These are phyloP conservation scores for Tachypleus tridentatus DNA, from an alignment of 1,140 invertebrate species.

Conservation along the genomic window DNA sequence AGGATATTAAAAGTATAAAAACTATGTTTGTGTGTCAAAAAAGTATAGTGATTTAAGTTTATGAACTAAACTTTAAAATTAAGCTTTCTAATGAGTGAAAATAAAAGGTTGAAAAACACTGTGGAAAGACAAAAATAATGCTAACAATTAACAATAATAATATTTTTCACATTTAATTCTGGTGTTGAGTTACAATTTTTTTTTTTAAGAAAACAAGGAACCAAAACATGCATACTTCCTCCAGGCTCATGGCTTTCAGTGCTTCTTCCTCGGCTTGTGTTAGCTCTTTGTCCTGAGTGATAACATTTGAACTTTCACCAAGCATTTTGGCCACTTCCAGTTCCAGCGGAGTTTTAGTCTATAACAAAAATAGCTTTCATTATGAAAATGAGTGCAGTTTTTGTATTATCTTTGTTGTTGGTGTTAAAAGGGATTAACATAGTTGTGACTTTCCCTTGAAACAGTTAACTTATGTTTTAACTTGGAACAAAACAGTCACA, in stretches of 20 bases:
- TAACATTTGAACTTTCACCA: constrained; percentile 36
- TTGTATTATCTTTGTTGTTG: neutral
- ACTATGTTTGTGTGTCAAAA: too few species aligned
- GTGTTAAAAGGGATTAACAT: neutral
- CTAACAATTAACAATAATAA: too few species aligned
- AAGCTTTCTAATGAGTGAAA: neutral
- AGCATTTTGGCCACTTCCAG: constrained; percentile 42
- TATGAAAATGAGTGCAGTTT: neutral
- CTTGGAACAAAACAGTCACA: constrained; percentile 9
- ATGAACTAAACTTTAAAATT: neutral
- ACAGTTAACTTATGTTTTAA: constrained; percentile 3
- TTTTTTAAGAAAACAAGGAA: too few species aligned
- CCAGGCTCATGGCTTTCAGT: constrained; percentile 49
- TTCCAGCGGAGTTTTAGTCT: constrained; percentile 48
- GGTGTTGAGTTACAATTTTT: neutral
- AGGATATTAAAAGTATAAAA: too few species aligned
- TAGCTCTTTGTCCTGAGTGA: constrained; percentile 33
- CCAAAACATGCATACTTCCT: constrained; percentile 42
- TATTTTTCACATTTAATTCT: too few species aligned
- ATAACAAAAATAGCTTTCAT: constrained; percentile 18
- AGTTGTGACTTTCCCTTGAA: neutral
- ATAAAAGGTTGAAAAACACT: too few species aligned
- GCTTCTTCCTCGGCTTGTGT: constrained; percentile 40
- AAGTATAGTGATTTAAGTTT: neutral
- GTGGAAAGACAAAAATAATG: too few species aligned